Conservation (phyloP, 2,113 vertebrate genomes). For the Condylura cristata region DNA sequence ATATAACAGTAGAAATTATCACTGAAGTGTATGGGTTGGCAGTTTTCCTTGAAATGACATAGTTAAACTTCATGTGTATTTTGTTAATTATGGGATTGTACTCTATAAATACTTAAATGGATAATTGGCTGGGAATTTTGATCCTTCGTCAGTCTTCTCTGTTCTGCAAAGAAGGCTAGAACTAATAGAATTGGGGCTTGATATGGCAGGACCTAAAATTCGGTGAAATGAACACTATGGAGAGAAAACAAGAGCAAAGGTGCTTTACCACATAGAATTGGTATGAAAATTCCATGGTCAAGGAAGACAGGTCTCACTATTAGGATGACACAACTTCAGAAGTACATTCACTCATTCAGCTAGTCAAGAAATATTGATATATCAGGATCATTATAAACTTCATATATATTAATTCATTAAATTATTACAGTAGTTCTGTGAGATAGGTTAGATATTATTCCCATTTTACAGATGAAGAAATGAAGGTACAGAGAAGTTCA, state of each 20-base stretch:
- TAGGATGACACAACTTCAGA: neutral
- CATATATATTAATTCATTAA: neutral
- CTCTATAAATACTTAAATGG: neutral
- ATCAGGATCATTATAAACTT: neutral
- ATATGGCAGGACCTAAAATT: neutral
- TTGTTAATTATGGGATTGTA: neutral
- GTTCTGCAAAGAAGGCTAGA: neutral
- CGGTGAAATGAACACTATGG: neutral
- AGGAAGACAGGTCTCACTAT: neutral
- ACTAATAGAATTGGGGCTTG: neutral
- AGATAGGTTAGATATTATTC: neutral
- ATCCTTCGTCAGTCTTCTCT: neutral
- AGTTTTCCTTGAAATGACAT: constrained; percentile 30
- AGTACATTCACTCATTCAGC: neutral
- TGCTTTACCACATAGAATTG: neutral
- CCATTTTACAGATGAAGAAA: neutral
- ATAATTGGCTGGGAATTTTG: neutral
- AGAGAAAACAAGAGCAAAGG: neutral
- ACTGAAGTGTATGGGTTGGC: neutral
- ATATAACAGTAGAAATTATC: neutral
- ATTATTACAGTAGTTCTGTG: neutral
- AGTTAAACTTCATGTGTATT: neutral
- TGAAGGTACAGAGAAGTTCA: neutral
- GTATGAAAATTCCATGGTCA: neutral
- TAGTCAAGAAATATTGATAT: neutral